Percentiles rank a stretch among this genome's conserved stretches.
Conservation (phyloP, 2,797 vertebrate genomes). For the Jordanella pulchra region DNA sequence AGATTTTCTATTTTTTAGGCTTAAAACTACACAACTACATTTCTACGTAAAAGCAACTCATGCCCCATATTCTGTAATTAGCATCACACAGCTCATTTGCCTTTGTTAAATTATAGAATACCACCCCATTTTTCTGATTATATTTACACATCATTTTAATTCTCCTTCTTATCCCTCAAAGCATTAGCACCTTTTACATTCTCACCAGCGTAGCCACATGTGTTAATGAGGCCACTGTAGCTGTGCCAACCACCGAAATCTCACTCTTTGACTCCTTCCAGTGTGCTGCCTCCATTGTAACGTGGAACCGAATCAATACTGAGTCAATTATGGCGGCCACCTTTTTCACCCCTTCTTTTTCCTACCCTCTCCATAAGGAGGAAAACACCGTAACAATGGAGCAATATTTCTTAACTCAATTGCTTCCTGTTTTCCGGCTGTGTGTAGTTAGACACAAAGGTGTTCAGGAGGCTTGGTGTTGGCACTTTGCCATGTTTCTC, state of each 20-base stretch:
- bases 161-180: constrained; percentile 35
- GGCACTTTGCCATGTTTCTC: constrained; percentile 78
- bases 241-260: constrained; percentile 55
- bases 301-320: constrained; percentile 68
- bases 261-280: constrained; percentile 58
- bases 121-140: constrained; percentile 15
- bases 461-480: constrained; percentile 74
- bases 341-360: constrained; percentile 32
- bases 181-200: constrained; percentile 43
- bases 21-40: constrained; percentile 26
- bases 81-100: constrained; percentile 31
- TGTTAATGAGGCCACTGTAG: constrained; percentile 69
- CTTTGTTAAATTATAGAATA: constrained; percentile 18
- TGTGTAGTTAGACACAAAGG: constrained; percentile 75
- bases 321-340: constrained; percentile 72
- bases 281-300: constrained; percentile 55
- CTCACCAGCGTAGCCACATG: constrained; percentile 45
- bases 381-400: constrained; percentile 51
- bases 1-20: constrained; percentile 36
- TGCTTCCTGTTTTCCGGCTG: constrained; percentile 54
- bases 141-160: constrained; percentile 28
- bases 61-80: constrained; percentile 39
- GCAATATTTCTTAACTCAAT: constrained; percentile 54
- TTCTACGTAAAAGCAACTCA: constrained; percentile 1
- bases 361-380: constrained; percentile 35